A percentile compares a stretch with the other conserved stretches of the same genome.
Conservation (phyloP, 2,797 vertebrate genomes). For the Megalops cyprinoides region DNA sequence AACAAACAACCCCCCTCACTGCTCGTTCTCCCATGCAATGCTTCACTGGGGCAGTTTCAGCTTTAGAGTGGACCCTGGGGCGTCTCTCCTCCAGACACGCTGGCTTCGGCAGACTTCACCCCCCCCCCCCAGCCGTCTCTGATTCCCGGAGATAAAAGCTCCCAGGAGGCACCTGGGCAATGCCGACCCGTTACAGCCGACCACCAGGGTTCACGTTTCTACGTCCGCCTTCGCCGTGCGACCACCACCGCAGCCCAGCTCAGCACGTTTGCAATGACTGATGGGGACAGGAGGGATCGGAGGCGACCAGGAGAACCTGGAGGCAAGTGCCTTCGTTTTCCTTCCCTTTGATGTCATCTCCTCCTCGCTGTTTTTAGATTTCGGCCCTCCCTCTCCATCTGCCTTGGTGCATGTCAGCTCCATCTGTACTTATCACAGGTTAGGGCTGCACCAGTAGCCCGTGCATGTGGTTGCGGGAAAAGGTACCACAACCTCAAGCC, state of each 20-base stretch:
- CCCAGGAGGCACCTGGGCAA: neutral
- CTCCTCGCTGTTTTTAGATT: neutral
- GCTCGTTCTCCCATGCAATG: neutral
- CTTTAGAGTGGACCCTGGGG: neutral
- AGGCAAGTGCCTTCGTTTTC: neutral
- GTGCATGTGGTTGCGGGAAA: neutral
- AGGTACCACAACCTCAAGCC: neutral
- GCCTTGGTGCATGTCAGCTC: neutral
- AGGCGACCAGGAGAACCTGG: neutral
- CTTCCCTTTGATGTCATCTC: neutral
- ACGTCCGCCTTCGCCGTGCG: neutral
- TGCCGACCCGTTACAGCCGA: neutral
- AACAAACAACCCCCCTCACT: neutral
- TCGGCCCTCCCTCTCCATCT: neutral
- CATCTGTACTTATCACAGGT: neutral
- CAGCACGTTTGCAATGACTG: neutral
- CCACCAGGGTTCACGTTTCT: neutral
- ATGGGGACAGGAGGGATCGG: neutral
- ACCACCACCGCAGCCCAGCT: neutral
- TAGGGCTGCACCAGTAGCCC: neutral
- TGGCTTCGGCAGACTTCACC: neutral
- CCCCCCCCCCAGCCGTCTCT: neutral
- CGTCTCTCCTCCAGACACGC: neutral
- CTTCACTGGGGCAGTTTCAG: neutral
- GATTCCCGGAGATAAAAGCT: neutral